Evolutionary conservation across 2,797 vertebrate species (phyloP), one percentile per base, ranked within the genome.

Genomic region (Cyprinella venusta): DNA sequence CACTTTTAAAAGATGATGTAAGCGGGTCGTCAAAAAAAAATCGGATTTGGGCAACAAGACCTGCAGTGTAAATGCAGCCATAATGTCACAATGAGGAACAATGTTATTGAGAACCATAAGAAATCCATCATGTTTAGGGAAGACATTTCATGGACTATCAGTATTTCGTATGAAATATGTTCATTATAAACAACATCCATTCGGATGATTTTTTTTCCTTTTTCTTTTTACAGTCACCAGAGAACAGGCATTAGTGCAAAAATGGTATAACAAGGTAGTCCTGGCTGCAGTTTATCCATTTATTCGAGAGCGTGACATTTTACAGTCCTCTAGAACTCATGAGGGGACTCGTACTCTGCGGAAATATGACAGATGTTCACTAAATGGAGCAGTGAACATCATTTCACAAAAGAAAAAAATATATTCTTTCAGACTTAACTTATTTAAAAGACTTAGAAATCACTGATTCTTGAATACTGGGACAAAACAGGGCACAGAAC

Each of bases 141-240:
- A 98, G 97, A 99, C 97, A 95, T 97, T 96, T 97, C 95, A 97
- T 98, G 96, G 96, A 97, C 95, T 94, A 94, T 96, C 95, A 95
- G 95, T 96, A 96, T 96, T 95, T 95, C 94, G 94, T 96, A 96
- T 95, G 94, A 96, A 95, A 96, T 95, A 95, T 95, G 96, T 95
- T 96, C 95, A 96, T 94, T 96, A 97, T 96, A 96, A 96, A 96
- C 96, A 97, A 94, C 95, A 96, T 96, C 96, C 95, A 93, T 92
- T 88, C 92, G 95, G 94, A 95, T 95, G 95, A 94, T 92, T 94
- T 70, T 36, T 61, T 85, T 59, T 56, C 36, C 40, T 70, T 77
- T 80, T 85, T 80, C 76, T 79, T 76, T 84, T 87, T 95, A 96
- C 94, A 96, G 95, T 95, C 96, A 96, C 95, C 94, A 95, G 95